Evolutionary conservation across 2,113 vertebrate species (phyloP).

Genomic region (Centrocercus urophasianus): DNA sequence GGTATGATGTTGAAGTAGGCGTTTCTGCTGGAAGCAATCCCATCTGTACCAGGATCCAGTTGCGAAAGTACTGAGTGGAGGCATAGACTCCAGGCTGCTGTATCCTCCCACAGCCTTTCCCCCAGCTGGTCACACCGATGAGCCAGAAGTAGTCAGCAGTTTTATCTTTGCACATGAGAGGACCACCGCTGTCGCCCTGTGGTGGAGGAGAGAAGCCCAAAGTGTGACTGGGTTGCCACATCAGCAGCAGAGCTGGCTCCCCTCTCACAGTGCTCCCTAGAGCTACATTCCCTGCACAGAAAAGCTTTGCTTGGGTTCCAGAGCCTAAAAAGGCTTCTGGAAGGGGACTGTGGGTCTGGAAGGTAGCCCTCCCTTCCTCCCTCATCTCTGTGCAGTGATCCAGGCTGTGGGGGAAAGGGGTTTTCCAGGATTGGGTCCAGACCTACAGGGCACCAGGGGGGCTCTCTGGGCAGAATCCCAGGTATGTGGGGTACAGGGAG

Average conservation of each 20-base stretch:
- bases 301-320: not conserved
- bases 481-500: not conserved
- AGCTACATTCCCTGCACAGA: not conserved
- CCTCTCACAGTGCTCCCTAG: not conserved
- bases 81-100: not conserved
- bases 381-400: not conserved
- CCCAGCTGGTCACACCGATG: constrained; percentile 35
- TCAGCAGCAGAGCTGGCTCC: not conserved
- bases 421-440: not conserved
- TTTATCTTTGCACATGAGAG: constrained; percentile 10
- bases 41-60: not conserved
- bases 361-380: not conserved
- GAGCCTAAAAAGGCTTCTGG: not conserved
- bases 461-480: not conserved
- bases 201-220: not conserved
- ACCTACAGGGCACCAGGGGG: not conserved
- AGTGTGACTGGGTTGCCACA: not conserved
- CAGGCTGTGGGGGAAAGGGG: not conserved
- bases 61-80: not conserved
- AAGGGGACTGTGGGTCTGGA: rapidly evolving
- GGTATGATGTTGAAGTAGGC: not conserved
- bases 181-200: constrained; percentile 21
- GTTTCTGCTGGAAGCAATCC: not conserved
- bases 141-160: not conserved
- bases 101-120: not conserved